Percentiles rank a stretch among this genome's conserved stretches.
Evolutionary conservation across 2,113 vertebrate species (phyloP).

Genomic region (Camarhynchus parvulus): DNA sequence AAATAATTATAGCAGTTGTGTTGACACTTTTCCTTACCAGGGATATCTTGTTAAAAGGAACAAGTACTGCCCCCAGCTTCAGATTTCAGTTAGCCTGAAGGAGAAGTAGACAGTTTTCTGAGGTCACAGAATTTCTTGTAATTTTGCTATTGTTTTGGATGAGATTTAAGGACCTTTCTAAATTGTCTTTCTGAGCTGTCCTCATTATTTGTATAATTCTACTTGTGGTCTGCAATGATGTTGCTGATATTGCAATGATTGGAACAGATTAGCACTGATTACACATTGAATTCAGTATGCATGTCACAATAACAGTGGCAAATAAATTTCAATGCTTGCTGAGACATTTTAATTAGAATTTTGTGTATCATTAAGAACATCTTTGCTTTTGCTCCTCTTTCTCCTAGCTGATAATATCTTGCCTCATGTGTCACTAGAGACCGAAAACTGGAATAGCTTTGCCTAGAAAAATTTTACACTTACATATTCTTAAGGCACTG

Average conservation of each 20-base stretch:
- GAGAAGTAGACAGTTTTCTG: neutral
- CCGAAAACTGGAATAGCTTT: neutral
- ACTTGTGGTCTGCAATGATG: neutral
- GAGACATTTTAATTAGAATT: conserved; percentile 29
- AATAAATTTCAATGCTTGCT: conserved; percentile 15
- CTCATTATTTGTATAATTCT: conserved; percentile 29
- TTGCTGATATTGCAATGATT: neutral
- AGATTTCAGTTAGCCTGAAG: neutral
- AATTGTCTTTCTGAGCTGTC: neutral
- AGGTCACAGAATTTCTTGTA: conserved; percentile 8
- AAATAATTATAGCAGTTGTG: neutral
- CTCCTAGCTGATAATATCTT: neutral
- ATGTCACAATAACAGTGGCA: neutral
- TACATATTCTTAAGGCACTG: neutral
- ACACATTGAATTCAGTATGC: neutral
- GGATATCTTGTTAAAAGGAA: neutral
- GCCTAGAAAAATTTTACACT: neutral
- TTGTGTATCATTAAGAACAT: neutral
- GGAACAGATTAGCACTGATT: conserved; percentile 19
- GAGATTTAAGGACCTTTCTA: conserved; percentile 7
- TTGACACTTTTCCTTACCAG: neutral
- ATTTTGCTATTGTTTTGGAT: neutral
- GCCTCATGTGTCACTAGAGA: neutral
- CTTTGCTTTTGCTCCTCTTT: neutral
- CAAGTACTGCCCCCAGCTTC: neutral